phyloP scores from a whole-genome alignment of 2,888 invertebrate species.

The Carcina quercana region DNA sequence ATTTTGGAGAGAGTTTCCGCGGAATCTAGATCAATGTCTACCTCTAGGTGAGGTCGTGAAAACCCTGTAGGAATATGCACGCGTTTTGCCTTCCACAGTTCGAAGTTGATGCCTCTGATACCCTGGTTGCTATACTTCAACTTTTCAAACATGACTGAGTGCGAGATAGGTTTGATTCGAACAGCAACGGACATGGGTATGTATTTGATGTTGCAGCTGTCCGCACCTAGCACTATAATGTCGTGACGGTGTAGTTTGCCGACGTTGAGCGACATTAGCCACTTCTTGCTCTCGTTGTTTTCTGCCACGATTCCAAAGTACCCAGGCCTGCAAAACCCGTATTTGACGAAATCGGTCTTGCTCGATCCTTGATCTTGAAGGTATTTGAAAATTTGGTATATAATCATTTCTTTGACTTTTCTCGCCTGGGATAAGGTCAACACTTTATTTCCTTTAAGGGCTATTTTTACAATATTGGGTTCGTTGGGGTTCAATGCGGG shows the following conservation, averaged over 20 bases:
- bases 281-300: constrained; percentile 43
- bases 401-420: constrained; percentile 49
- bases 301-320: constrained; percentile 49
- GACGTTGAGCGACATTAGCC: constrained; percentile 40
- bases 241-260: constrained; percentile 35
- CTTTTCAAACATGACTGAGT: constrained; percentile 28
- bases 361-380: constrained; percentile 30
- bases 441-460: constrained; percentile 39
- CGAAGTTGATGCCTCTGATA: constrained; percentile 45
- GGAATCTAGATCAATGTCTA: constrained; percentile 41
- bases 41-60: no score
- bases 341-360: constrained; percentile 48
- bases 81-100: constrained; percentile 39
- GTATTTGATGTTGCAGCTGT: constrained; percentile 31
- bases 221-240: constrained; percentile 36
- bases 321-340: constrained; percentile 44
- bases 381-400: constrained; percentile 47
- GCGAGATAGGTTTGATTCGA: constrained; percentile 19
- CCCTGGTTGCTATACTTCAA: constrained; percentile 45
- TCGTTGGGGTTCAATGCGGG: constrained; percentile 37
- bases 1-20: constrained; percentile 37
- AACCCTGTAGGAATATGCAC: no score
- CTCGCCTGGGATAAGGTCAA: constrained; percentile 34
- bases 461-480: constrained; percentile 37
- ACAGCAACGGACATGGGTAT: constrained; percentile 33